These are phyloP conservation scores for Dasyurus viverrinus DNA, from an alignment of 2,113 vertebrate genomes.

Conservation along the genomic window DNA sequence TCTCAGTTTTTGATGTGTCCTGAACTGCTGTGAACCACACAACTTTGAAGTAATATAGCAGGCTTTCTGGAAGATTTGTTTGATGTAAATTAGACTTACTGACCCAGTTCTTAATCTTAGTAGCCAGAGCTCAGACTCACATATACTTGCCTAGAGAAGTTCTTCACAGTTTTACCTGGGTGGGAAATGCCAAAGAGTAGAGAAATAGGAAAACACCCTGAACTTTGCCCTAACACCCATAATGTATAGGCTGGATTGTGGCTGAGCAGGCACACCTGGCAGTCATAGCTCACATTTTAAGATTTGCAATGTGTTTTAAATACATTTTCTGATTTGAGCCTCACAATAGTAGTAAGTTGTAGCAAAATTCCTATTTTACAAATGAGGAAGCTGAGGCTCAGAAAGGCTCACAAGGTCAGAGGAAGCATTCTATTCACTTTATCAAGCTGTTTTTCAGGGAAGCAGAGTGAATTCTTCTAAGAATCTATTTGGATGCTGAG, in stretches of 20 bases:
- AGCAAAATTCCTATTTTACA: neutral
- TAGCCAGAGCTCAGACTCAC: slow-evolving; percentile 60
- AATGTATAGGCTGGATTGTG: neutral
- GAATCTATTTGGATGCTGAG: neutral
- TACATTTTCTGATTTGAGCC: neutral
- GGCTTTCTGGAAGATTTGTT: slow-evolving; percentile 27
- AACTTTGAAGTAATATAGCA: neutral
- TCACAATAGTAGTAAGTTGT: neutral
- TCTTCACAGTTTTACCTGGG: slow-evolving; percentile 29
- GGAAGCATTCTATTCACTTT: neutral
- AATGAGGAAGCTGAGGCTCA: neutral
- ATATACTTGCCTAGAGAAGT: slow-evolving; percentile 20
- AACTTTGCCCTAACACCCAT: slow-evolving; percentile 11
- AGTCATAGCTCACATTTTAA: neutral
- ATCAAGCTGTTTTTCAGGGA: neutral
- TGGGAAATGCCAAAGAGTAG: slow-evolving; percentile 15
- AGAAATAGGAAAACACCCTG: slow-evolving; percentile 63
- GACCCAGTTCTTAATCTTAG: slow-evolving; percentile 29
- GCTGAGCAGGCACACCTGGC: neutral
- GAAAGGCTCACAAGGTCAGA: neutral
- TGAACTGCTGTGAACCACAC: too few species aligned
- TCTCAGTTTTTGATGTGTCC: neutral
- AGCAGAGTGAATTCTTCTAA: neutral
- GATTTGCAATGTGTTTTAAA: neutral
- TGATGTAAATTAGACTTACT: neutral